Evolutionary conservation across 2,113 vertebrate genomes (phyloP), one percentile per base, ranked within the genome.

Genomic region (Scopus umbretta): DNA sequence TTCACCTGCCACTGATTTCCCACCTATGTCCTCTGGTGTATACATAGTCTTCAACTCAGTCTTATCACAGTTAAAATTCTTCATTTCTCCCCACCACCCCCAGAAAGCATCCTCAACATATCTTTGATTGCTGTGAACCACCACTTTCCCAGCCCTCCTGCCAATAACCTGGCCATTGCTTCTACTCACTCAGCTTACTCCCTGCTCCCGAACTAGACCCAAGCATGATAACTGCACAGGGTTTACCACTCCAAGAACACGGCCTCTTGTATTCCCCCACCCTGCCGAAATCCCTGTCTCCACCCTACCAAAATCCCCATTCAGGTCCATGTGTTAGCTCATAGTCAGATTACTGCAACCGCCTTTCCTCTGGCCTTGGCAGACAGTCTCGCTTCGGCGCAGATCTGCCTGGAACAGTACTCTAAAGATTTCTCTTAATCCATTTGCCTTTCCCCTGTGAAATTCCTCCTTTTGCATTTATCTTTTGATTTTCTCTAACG

Each of bases 141-240:
- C 13, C 49, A 45, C 32, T 32, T 55, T 61, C 76, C 65, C 86
- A 61, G 9, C 38, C 13, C 36, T 82, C 16, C 45, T 12, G 10
- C 66, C 71, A 18, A 11, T 30, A 26, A 14, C 61, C 40, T 2
- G 3, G 21, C 8, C 72, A 20, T 1, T 1, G 38, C 88, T 66
- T 6, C 1, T 0, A 11, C 59, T 62, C 23, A 0, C 80, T 45
- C 9, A 0, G 47, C 63, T 92, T 30, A 2, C 40, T 43, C 74
- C 30, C 42, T 81, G 65, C 73, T 79, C 8, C 52, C 16, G 0
- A 22, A 7, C 56, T 5, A 3, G 11, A 53, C 18, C 29, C 32
- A 40, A 75, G 36, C 3, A 4, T 52, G 62, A 16, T 2, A 20
- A 40, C 50, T 32, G 13, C 3, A 1, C 0, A 2, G 50, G 40